Evolutionary conservation across 2,113 vertebrate species (phyloP), one percentile per base, ranked within the genome.

Genomic region (Nibea albiflora): DNA sequence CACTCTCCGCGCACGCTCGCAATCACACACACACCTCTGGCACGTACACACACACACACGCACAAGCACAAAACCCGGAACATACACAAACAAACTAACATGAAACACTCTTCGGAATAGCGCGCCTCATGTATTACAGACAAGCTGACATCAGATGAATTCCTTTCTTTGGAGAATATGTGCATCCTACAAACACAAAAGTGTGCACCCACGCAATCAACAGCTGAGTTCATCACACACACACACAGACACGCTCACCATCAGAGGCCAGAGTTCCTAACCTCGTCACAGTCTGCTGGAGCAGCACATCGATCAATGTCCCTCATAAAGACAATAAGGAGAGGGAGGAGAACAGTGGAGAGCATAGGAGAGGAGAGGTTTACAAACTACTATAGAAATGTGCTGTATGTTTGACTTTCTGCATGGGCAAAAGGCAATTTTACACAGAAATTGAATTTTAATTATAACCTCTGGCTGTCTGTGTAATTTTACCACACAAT

Each of bases 261-360:
- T 50, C 61, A 56, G 79, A 83, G 82, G 87, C 80, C 89, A 87
- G 83, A 89, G 87, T 74, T 88, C 87, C 82, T 85, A 74, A 90
- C 85, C 80, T 85, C 3, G 80, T 84, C 85, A 81, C 84, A 85
- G 82, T 80, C 81, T 89, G 84, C 66, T 76, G 15, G 78, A 88
- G 84, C 81, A 81, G 78, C 82, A 82, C 87, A 91, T 90, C 81
- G 49, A 91, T 93, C 90, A 86, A 44, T 83, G 83, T 83, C 78
- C 72, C 60, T 80, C 47, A 60, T 57, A 46, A 84, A 90, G 85
- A 88, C 83, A 85, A 87, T 81, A 69, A 83, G 73, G 70, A 72
- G 35, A 22, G 35, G 68, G 73, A 75, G 66, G 46, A 44, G 72
- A 66, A 50, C 53, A 9, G 72, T 64, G 16, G 26, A 78, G 46